Base-by-base conservation (phyloP, 1,140 invertebrate genomes). In the Trachymyrmex cornetzi region DNA sequence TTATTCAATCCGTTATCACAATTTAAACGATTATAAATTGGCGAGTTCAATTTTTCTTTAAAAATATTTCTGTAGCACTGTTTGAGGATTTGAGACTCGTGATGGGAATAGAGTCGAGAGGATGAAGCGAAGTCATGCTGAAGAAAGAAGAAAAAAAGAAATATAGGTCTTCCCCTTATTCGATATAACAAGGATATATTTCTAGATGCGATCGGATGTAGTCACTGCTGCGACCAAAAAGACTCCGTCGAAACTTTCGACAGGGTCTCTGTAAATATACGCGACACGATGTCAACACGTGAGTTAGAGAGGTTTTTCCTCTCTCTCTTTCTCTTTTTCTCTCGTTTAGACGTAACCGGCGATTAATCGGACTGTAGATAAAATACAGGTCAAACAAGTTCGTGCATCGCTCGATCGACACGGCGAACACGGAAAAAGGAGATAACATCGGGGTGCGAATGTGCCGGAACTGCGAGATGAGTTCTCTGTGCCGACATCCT, bases 121-220 rank as follows among this genome's bases (percentile, higher is more conserved):
- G 30, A 75, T 27, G 3, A 59, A 59, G 38, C 19, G 53, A 59
- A 80, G 50, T 48, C 55, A 74, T 7, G 64, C 19, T 30, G 22
- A 77, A 53, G 6, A 16, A 55, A 27, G 9, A 57, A 44, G 38
- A 67, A 75, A 50, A 53, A 59, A 79, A 81, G 74, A 48, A 74
- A 82, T 67, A 87, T 85, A 85, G 85, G 89, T 90, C 88, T 90
- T 90, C 89, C 89, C 66, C 61, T 87, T 77, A 85, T 85, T 87
- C 61, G 66, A 85, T 66, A 66, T 80, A 85, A 89, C 64, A 72
- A 89, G 63, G 14, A 64, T 63, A 22, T 86, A 87, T 74, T 69
- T 88, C 85, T 89, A 88, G 61, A 88, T 75, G 19, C 69, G 74
- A 82, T 55, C 50, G 75, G 38, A 57, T 64, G 53, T 69, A 87